Percentiles rank a stretch among this genome's conserved stretches.
Evolutionary conservation across 2,797 vertebrate species (phyloP).

Genomic region (Poeciliopsis turneri): DNA sequence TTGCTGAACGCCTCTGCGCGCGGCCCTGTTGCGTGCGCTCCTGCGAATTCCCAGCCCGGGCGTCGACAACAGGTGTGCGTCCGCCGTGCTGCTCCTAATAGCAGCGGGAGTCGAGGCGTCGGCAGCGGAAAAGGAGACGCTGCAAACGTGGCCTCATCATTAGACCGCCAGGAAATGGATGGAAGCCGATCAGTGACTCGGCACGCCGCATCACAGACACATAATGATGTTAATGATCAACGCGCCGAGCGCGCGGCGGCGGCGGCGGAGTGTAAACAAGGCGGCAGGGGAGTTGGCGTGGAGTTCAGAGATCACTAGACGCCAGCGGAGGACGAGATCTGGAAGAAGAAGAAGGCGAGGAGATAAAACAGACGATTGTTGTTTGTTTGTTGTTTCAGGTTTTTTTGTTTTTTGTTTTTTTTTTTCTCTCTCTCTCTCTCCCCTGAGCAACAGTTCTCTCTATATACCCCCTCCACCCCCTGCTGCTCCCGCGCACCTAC

Average conservation of each 20-base stretch:
- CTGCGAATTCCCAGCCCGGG: slow-evolving; percentile 4
- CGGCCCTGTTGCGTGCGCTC: slow-evolving; percentile 41
- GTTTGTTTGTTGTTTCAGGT: slow-evolving; percentile 74
- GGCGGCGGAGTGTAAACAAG: slow-evolving; percentile 75
- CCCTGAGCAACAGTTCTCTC: slow-evolving; percentile 70
- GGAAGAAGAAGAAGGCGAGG: slow-evolving; percentile 50
- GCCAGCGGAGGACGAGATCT: slow-evolving; percentile 57
- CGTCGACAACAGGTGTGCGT: slow-evolving; percentile 57
- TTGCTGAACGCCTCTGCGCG: slow-evolving; percentile 53
- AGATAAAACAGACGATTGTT: slow-evolving; percentile 78
- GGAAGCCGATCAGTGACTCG: slow-evolving; percentile 68
- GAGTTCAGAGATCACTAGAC: slow-evolving; percentile 78
- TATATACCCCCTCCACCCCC: slow-evolving; percentile 57
- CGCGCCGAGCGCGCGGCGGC: slow-evolving; percentile 35
- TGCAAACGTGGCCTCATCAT: slow-evolving; percentile 67
- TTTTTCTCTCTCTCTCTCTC: slow-evolving; percentile 27
- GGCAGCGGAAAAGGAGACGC: slow-evolving; percentile 30
- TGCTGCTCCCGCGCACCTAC: slow-evolving; percentile 43
- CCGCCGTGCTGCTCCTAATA: slow-evolving; percentile 45
- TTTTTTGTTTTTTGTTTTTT: neutral
- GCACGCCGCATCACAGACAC: slow-evolving; percentile 56
- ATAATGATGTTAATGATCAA: slow-evolving; percentile 78
- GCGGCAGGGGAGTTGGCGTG: slow-evolving; percentile 73
- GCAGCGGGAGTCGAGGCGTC: slow-evolving; percentile 28
- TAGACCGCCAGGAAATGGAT: slow-evolving; percentile 49